A percentile compares a stretch with the other conserved stretches of the same genome.
These are phyloP conservation scores for Heterotis niloticus DNA, from an alignment of 2,113 vertebrate species.

Conservation along the genomic window DNA sequence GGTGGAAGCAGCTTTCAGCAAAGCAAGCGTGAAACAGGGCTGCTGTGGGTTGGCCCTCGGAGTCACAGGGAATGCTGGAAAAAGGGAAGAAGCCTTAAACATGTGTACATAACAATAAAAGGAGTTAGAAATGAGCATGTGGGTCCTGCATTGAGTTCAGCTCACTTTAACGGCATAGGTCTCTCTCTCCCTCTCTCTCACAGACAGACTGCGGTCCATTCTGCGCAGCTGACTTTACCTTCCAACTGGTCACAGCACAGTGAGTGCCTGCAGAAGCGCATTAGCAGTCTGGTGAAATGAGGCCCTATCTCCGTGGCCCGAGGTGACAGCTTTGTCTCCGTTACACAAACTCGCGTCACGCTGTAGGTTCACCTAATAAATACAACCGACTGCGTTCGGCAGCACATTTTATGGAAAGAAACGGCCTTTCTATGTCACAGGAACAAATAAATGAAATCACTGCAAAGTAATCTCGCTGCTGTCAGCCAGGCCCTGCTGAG, in stretches of 20 bases:
- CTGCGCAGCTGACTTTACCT: too few species aligned
- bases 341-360: neutral
- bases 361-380: slow-evolving; percentile 9
- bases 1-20: too few species aligned
- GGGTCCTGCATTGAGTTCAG: too few species aligned
- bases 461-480: slow-evolving; percentile 56
- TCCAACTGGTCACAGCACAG: neutral
- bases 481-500: slow-evolving; percentile 47
- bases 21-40: too few species aligned
- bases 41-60: too few species aligned
- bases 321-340: neutral
- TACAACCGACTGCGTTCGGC: neutral
- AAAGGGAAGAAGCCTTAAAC: too few species aligned
- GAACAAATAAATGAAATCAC: slow-evolving; percentile 58
- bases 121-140: too few species aligned
- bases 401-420: slow-evolving; percentile 21
- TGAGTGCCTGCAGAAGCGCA: neutral
- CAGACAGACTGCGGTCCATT: too few species aligned
- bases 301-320: neutral
- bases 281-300: neutral
- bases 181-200: too few species aligned
- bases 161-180: too few species aligned
- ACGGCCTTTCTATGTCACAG: slow-evolving; percentile 50
- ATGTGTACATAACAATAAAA: too few species aligned
- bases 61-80: too few species aligned